Percentiles rank a stretch among this genome's conserved stretches.
Conservation (phyloP, 2,113 vertebrate genomes). For the Mormyrus iriodes region DNA sequence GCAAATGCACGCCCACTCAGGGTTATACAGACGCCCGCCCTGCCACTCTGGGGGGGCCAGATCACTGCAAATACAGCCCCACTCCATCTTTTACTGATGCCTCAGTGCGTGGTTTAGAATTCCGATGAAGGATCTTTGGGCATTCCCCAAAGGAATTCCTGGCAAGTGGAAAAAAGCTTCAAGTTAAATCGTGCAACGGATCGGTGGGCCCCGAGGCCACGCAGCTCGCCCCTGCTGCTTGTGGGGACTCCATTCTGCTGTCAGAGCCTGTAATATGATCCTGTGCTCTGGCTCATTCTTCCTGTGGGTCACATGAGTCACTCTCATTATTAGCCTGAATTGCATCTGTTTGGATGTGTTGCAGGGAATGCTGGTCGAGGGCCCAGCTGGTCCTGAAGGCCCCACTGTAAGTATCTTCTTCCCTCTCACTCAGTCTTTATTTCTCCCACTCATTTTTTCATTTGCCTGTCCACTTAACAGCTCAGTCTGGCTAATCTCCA, state of each 20-base stretch:
- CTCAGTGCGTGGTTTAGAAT: background rate
- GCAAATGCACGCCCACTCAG: background rate
- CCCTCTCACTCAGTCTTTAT: background rate
- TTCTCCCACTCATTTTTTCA: background rate
- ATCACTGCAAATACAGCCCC: background rate
- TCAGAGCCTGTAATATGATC: background rate
- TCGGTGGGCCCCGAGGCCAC: background rate
- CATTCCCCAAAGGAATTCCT: background rate
- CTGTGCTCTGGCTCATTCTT: background rate
- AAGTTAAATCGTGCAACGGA: background rate
- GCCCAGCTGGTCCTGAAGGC: constrained; percentile 75
- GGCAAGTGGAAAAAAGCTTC: background rate
- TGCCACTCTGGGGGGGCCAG: background rate
- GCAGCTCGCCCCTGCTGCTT: background rate
- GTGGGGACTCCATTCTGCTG: background rate
- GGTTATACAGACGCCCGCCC: background rate
- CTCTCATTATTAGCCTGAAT: background rate
- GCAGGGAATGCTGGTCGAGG: constrained; percentile 83
- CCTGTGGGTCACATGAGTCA: background rate
- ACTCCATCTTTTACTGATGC: background rate
- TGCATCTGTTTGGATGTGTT: constrained; percentile 14
- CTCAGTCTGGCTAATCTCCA: background rate
- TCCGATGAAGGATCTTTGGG: no score
- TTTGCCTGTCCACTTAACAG: background rate
- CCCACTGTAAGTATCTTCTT: constrained; percentile 66